Evolutionary conservation across 2,797 vertebrate species (phyloP).

Genomic region (Masticophis lateralis): DNA sequence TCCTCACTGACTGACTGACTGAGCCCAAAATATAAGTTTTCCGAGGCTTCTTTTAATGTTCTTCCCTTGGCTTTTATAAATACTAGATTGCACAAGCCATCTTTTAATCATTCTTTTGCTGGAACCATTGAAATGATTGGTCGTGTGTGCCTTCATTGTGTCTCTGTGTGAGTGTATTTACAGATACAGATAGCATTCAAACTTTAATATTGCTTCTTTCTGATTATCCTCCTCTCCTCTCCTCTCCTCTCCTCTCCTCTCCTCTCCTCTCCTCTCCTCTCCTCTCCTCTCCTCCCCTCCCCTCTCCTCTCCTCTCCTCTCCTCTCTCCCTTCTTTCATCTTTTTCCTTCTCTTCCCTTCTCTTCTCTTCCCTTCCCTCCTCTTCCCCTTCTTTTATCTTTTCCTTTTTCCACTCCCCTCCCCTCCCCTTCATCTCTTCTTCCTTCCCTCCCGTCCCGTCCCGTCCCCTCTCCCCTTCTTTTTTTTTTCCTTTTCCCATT

Average conservation of each 20-base stretch:
- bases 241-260: too few species aligned
- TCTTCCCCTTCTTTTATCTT: too few species aligned
- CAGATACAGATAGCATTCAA: not conserved
- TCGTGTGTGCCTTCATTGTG: not conserved
- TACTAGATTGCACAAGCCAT: not conserved
- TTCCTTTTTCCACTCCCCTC: too few species aligned
- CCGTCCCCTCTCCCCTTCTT: too few species aligned
- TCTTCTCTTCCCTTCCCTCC: not conserved
- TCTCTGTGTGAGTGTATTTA: not conserved
- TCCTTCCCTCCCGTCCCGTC: too few species aligned
- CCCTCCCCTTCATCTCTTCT: too few species aligned
- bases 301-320: too few species aligned
- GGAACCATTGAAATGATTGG: not conserved
- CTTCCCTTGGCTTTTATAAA: not conserved
- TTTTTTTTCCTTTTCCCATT: too few species aligned
- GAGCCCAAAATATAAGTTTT: not conserved
- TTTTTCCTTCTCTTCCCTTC: too few species aligned
- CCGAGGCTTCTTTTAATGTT: not conserved
- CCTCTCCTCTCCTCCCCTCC: too few species aligned
- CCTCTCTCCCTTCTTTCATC: rapidly evolving
- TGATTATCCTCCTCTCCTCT: not conserved
- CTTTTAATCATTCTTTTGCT: not conserved
- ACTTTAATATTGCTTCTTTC: not conserved
- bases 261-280: too few species aligned
- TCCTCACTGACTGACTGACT: not conserved